A percentile compares a stretch with the other conserved stretches of the same genome.
phyloP scores from a whole-genome alignment of 1,140 invertebrate species.

The Drosophila athabasca region DNA sequence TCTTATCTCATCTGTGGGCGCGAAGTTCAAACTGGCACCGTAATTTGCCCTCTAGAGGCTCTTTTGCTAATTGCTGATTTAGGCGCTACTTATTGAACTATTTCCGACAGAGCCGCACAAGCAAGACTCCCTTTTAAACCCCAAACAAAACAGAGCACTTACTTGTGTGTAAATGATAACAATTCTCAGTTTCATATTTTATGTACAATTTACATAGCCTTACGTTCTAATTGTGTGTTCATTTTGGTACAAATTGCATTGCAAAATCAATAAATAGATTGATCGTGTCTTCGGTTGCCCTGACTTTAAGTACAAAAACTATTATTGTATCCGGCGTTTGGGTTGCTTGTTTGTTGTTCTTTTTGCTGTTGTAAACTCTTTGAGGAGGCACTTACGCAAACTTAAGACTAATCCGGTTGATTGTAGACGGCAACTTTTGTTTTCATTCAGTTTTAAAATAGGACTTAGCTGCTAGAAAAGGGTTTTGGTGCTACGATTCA shows the following conservation, averaged over 20 bases:
- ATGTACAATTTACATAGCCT: constrained; percentile 58
- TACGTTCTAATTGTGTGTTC: constrained; percentile 41
- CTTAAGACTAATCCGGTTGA: constrained; percentile 55
- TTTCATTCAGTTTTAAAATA: constrained; percentile 38
- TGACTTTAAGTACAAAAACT: constrained; percentile 57
- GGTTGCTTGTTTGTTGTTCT: not conserved
- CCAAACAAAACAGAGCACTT: not conserved
- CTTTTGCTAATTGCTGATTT: too few species aligned
- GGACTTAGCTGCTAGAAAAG: constrained; percentile 34
- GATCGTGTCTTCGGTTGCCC: constrained; percentile 45
- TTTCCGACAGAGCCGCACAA: too few species aligned
- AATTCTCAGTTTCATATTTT: constrained; percentile 56
- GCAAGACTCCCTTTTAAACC: too few species aligned
- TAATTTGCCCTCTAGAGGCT: too few species aligned
- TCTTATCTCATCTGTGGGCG: too few species aligned
- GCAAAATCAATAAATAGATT: constrained; percentile 25
- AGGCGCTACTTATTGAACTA: too few species aligned
- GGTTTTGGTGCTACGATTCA: constrained; percentile 62
- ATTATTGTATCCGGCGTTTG: constrained; percentile 46
- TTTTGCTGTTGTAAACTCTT: constrained; percentile 18
- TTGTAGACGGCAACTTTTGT: constrained; percentile 55
- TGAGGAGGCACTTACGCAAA: constrained; percentile 52
- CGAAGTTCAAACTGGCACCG: too few species aligned
- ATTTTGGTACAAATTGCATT: constrained; percentile 65
- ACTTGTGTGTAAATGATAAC: constrained; percentile 1